Evolutionary conservation across 2,113 vertebrate species (phyloP).

Genomic region (Pelecanoides urinatrix): DNA sequence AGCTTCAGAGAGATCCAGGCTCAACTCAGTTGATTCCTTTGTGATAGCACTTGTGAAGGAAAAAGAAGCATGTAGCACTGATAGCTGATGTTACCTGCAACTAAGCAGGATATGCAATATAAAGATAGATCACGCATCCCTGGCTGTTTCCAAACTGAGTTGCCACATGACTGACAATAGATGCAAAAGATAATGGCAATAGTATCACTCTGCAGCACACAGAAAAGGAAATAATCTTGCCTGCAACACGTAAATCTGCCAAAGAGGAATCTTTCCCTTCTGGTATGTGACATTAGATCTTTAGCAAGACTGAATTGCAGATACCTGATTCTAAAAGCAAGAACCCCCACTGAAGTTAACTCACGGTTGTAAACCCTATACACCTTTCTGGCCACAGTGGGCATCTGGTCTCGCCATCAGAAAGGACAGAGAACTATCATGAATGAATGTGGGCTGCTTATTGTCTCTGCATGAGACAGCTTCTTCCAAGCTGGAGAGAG

Average conservation of each 20-base stretch:
- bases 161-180: neutral
- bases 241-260: neutral
- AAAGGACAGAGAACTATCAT: neutral
- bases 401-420: neutral
- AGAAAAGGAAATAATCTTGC: neutral
- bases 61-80: neutral
- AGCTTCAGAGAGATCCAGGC: neutral
- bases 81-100: neutral
- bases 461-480: neutral
- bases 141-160: neutral
- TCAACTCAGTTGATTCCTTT: neutral
- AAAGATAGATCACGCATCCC: neutral
- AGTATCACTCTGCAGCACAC: neutral
- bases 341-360: neutral
- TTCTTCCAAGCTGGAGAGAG: neutral
- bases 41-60: neutral
- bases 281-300: neutral
- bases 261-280: neutral
- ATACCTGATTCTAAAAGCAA: neutral
- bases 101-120: neutral
- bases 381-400: neutral
- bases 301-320: neutral
- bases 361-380: neutral
- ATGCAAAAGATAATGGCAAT: neutral
- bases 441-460: neutral